Percentiles rank a stretch among this genome's conserved stretches.
phyloP scores from a whole-genome alignment of 37 sponge, comb jelly and placozoan species.

The Hormiphora californensis region DNA sequence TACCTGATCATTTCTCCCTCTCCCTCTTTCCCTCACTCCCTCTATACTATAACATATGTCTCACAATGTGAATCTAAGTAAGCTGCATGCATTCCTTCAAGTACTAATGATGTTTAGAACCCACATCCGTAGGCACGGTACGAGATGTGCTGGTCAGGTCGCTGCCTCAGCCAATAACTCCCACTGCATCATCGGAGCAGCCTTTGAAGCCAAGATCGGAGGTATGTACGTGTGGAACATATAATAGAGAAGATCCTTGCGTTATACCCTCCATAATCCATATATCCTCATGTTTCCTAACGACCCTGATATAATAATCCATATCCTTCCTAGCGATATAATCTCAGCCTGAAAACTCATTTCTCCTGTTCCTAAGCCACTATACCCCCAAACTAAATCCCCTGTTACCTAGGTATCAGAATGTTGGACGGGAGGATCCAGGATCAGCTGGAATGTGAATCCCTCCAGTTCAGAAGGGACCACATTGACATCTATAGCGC shows the following conservation, averaged over 20 bases:
- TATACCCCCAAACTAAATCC: too few species aligned
- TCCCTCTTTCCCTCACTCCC: too few species aligned
- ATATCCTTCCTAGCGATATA: too few species aligned
- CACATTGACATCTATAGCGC: conserved; percentile 98
- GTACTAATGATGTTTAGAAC: neutral
- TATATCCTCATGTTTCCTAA: neutral
- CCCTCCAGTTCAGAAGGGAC: conserved; percentile 76
- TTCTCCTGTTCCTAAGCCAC: too few species aligned
- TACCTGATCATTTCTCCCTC: too few species aligned
- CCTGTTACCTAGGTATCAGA: conserved; percentile 59
- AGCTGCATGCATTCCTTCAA: neutral
- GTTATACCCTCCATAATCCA: too few species aligned
- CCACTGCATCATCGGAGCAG: conserved; percentile 79
- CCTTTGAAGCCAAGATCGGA: conserved; percentile 82
- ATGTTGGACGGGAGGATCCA: conserved; percentile 95
- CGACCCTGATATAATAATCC: too few species aligned
- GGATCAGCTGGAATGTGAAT: conserved; percentile 81
- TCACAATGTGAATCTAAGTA: too few species aligned
- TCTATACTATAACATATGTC: too few species aligned
- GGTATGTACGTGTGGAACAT: conserved; percentile 64
- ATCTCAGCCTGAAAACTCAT: too few species aligned
- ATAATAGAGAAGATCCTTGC: neutral
- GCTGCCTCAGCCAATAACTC: conserved; percentile 71
- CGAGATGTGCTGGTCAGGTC: conserved; percentile 96
- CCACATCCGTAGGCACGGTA: conserved; percentile 79